Base-by-base conservation (phyloP, 2,888 invertebrate genomes). In the Noctua comes region DNA sequence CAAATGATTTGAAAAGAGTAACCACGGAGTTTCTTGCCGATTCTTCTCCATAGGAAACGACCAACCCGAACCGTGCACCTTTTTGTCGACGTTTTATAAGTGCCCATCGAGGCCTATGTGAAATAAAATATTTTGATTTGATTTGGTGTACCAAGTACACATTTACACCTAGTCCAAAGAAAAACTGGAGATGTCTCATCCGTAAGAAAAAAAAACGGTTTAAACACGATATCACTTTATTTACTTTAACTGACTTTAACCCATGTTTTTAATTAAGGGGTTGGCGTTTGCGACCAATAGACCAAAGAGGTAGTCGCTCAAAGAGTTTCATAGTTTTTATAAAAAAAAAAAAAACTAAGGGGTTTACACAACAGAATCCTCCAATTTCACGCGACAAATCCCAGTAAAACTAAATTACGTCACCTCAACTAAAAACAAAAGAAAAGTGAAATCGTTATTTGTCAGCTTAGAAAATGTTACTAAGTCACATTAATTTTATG, bases 401-500 rank as follows among this genome's bases (percentile, higher is more conserved):
- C 16, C 31, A 68, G 68, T 62, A 48, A 46, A 81, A 73, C 59
- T 68, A 24, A 77, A 80, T 81, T 73, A 80, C 80, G 64, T 88
- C 66, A 86, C 36, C 1, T 21, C n/a, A 76, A 43, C n/a, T 43
- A 65, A 71, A 74, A 86, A 80, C 75, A 79, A 84, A 85, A 85
- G 71, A 86, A 89, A 88, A 91, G 92, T 88, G 90, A 92, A 91
- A 92, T 80, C 82, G 48, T 68, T 54, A 76, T 83, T 79, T 84
- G 82, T 87, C 84, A 89, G 88, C 86, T 85, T 88, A 92, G 88
- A 89, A 92, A 92, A 93, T 90, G 91, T 90, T 88, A 83, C 83
- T 82, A 83, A 90, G 90, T 88, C 88, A 90, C 90, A 91, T 83
- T 88, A 80, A 89, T 91, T 94, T 92, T 92, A 93, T 91, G 95